These are phyloP conservation scores for Zoanthus sociatus DNA, from an alignment of 92 coral and sea anemone genomes.

Conservation along the genomic window DNA sequence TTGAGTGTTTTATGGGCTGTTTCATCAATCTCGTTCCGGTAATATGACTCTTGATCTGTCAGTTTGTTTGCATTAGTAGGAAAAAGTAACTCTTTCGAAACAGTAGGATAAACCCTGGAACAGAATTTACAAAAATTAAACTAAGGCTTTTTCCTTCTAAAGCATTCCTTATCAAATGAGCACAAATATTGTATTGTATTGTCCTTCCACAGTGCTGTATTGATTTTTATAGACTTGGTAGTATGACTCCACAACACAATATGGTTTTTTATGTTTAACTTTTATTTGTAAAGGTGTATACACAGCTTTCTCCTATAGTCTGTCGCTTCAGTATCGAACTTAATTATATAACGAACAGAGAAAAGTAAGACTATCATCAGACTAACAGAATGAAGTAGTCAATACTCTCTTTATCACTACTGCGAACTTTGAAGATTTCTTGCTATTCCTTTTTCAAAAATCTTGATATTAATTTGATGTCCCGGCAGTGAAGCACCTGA, in stretches of 20 bases:
- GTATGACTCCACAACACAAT: constrained; percentile 38
- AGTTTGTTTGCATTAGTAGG: constrained; percentile 21
- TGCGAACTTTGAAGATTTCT: not conserved
- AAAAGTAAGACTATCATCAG: not conserved
- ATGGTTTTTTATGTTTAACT: constrained; percentile 32
- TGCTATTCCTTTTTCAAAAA: not conserved
- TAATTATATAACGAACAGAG: constrained; percentile 43
- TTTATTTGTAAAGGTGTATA: constrained; percentile 44
- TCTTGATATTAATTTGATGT: not conserved
- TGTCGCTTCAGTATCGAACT: constrained; percentile 27
- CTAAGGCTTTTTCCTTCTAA: not conserved
- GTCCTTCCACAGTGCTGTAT: constrained; percentile 5
- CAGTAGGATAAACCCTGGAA: not conserved
- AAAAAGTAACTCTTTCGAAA: constrained; percentile 8
- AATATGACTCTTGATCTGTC: constrained; percentile 34
- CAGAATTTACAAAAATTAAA: not conserved
- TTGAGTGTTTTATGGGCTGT: constrained; percentile 47
- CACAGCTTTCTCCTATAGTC: constrained; percentile 42
- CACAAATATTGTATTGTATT: not conserved
- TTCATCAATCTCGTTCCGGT: constrained; percentile 41
- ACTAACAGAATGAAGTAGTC: not conserved
- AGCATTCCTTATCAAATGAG: not conserved
- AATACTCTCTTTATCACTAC: not conserved
- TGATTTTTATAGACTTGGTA: constrained; percentile 21
- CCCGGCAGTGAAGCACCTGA: constrained; percentile 30